Base-by-base conservation (phyloP, 2,797 vertebrate genomes). In the Girardinus metallicus region DNA sequence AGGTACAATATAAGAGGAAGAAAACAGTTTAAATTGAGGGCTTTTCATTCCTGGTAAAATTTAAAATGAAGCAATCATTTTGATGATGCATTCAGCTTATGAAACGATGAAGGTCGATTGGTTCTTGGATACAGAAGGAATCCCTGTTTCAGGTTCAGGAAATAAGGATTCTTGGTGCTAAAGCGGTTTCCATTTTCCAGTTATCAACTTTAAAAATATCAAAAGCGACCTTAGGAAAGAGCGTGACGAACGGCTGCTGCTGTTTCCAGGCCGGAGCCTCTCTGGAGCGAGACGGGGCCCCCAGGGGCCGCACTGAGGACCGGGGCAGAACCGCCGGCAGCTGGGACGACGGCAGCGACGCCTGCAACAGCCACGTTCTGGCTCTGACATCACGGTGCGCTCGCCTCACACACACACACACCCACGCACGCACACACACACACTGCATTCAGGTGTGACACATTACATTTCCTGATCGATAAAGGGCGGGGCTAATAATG, bases 351-450 rank as follows among this genome's bases (percentile, higher is more conserved):
- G 79, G 89, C 39, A 95, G 95, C 4, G 94, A 95, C 0, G 90
- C 92, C 86, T 94, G 93, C 79, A 95, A 93, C 84, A 96, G 95
- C 75, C 94, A 95, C 7, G 80, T 95, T 72, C 85, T 94, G 51
- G 91, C 95, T 0, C 90, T 96, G 21, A 96, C 94, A 44, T 95
- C 95, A 10, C 94, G 95, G 96, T 96, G 91, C 39, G 1, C 6
- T 31, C 0, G 2, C 49, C 47, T 49, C 5, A 16, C 31, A 5
- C 53, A 5, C 53, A 55, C 10, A 31, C 29, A 2, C 55, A 57
- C 12, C 3, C 26, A 12, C 12, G 1, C 51, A 5, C 29, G 1
- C 57, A 60, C 12, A n/a, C n/a, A 4, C 29, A 53, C 9, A 26
- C 51, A n/a, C 26, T 11, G 23, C 26, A n/a, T 55, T 55, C 53